Evolutionary conservation across 2,888 invertebrate genomes (phyloP).

Genomic region (Heliconius erato): DNA sequence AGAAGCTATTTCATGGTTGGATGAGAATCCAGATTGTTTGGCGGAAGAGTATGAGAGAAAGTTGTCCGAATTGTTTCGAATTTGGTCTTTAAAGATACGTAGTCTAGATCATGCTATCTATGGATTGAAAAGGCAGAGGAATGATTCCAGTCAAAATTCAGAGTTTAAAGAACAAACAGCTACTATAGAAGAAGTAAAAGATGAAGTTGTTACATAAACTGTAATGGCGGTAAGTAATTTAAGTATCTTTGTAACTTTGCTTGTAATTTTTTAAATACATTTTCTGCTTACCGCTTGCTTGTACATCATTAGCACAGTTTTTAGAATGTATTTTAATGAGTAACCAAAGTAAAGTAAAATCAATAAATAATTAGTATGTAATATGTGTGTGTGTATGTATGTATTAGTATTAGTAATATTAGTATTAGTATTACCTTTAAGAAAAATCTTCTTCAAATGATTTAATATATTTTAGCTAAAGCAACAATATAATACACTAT

Average conservation of each 20-base stretch:
- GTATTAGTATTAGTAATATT: too few species aligned
- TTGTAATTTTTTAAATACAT: background rate
- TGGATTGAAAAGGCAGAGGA: conserved; percentile 62
- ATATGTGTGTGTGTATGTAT: too few species aligned
- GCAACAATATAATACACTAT: background rate
- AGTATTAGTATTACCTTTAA: too few species aligned
- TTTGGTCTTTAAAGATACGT: conserved; percentile 64
- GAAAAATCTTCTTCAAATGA: background rate
- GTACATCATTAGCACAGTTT: background rate
- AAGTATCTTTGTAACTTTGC: conserved; percentile 24
- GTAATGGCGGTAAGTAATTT: conserved; percentile 3
- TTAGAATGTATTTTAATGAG: too few species aligned
- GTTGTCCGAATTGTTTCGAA: conserved; percentile 64
- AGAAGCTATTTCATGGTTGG: conserved; percentile 67
- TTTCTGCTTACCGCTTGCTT: background rate
- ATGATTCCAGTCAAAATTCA: conserved; percentile 51
- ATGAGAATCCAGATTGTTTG: conserved; percentile 63
- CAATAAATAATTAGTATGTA: too few species aligned
- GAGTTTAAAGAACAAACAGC: conserved; percentile 50
- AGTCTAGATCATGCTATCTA: conserved; percentile 56
- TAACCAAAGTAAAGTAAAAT: too few species aligned
- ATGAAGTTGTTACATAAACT: background rate
- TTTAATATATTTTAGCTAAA: background rate
- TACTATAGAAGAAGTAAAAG: conserved; percentile 54
- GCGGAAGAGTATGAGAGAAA: conserved; percentile 71